Percentiles rank a stretch among this genome's conserved stretches.
Conservation (phyloP, 2,888 invertebrate species). For the Acanthopleura granulata region DNA sequence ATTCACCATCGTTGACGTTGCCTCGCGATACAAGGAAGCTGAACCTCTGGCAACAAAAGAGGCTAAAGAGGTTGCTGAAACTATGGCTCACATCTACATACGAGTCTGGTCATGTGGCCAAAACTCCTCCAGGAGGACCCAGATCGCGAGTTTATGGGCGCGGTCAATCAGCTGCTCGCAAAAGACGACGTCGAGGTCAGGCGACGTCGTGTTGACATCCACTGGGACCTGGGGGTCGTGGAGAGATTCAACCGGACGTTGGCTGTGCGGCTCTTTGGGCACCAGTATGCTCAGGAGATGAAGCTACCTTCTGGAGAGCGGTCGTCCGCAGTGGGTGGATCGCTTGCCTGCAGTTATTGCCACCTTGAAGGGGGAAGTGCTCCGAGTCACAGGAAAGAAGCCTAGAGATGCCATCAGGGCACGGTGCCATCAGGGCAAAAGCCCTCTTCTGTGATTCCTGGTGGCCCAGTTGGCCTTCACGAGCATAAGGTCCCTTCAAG, state of each 20-base stretch:
- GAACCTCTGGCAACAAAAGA: constrained; percentile 37
- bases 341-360: constrained; percentile 28
- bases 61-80: constrained; percentile 30
- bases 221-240: constrained; percentile 33
- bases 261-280: constrained; percentile 32
- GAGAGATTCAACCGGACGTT: constrained; percentile 19
- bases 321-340: constrained; percentile 33
- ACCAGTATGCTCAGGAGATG: constrained; percentile 34
- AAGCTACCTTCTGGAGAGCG: too few species aligned
- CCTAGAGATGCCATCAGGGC: too few species aligned
- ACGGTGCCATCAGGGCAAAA: too few species aligned
- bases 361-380: constrained; percentile 12
- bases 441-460: too few species aligned
- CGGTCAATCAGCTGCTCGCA: constrained; percentile 28
- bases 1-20: constrained; percentile 36
- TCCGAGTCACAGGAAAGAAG: neutral
- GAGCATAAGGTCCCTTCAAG: too few species aligned
- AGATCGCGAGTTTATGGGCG: constrained; percentile 33
- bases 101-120: constrained; percentile 28
- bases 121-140: constrained; percentile 35
- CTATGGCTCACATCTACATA: too few species aligned
- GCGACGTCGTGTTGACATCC: constrained; percentile 29
- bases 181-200: constrained; percentile 30
- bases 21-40: constrained; percentile 32
- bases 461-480: neutral